Evolutionary conservation across 1,140 invertebrate species (phyloP), one percentile per base, ranked within the genome.

Genomic region (Antheraea pernyi): DNA sequence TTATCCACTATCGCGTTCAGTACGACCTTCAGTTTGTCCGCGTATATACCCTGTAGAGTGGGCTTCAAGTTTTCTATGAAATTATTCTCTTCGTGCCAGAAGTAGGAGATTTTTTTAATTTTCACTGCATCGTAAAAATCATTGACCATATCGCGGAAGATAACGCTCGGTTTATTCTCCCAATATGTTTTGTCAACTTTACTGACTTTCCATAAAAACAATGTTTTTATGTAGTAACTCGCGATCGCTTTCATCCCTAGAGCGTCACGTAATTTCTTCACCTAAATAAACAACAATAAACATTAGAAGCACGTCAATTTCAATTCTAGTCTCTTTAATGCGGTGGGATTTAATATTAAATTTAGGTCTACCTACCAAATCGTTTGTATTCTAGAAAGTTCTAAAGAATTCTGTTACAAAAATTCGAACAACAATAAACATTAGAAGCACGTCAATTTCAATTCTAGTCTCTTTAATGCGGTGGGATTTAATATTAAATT

Each of bases 171-270:
- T 6, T 19, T 69, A 46, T 70, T 64, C 84, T 85, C 85, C 61
- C 81, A 87, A 0, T 19, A 19, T 8, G 39, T 9, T 7, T 80
- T 62, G 22, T 75, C 61, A 13, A 67, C 66, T 13, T 77, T 71
- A 0, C 67, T 19, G 0, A 82, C 78, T 70, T 89, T 82, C 83
- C 81, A 86, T 22, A 85, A 84, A 70, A 88, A 85, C 9, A 89
- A 19, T 0, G 85, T 89, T 67, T 89, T 86, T 19, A 89, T 84
- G 46, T 85, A 85, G 64, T 89, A 88, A 67, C 84, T 86, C 7
- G 82, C 83, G 36, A 89, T 84, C 19, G 77, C 77, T 5, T 82
- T 61, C 83, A 89, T 83, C 0, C 68, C 73, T 37, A 74, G 75
- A 0, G 83, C 48, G 59, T 89, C 87, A 0, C 87, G 76, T 7